Evolutionary conservation across 1,140 invertebrate genomes (phyloP), one percentile per base, ranked within the genome.

Genomic region (Ceratosolen fusciceps): DNA sequence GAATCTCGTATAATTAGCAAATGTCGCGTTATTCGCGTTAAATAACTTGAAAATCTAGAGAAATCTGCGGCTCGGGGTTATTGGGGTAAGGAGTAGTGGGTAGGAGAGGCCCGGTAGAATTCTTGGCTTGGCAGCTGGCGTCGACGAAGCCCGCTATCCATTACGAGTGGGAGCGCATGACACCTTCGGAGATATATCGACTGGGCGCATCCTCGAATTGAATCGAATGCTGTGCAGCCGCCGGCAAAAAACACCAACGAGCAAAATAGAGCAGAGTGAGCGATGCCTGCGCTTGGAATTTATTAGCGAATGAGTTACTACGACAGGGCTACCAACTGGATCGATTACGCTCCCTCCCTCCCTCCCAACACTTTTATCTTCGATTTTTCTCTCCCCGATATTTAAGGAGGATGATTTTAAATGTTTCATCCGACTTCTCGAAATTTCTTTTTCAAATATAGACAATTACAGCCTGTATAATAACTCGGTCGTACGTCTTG

Each of bases 161-260:
- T 89, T 89, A 89, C 86, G 83, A 83, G 85, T 84, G 85, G 87
- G 84, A 34, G 54, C 29, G 86, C 87, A 88, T 89, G 88, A 89
- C 88, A 89, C 88, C 88, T 88, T 85, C 85, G 29, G 86, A 88
- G 87, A 89, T 89, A 90, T 90, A 89, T 89, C 88, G 87, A 87
- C 85, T 87, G 83, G 87, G 87, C 87, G 87, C 87, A 89, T 90
- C 85, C 88, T 88, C 88, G 87, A 89, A 90, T 90, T 90, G 87
- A 90, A 89, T 89, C 87, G 88, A 89, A 88, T 87, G 87, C 29
- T 47, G 26, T 43, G 62, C 19, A 47, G 74, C 87, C 85, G 85
- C 86, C 85, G 84, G 87, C 86, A 88, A 89, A 89, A n/a, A 90
- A 89, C 86, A 87, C 87, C 87, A 90, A 89, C 88, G 88, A 89